phyloP scores from a whole-genome alignment of 2,888 invertebrate species.

The Sinopyrophorus schimmeli region DNA sequence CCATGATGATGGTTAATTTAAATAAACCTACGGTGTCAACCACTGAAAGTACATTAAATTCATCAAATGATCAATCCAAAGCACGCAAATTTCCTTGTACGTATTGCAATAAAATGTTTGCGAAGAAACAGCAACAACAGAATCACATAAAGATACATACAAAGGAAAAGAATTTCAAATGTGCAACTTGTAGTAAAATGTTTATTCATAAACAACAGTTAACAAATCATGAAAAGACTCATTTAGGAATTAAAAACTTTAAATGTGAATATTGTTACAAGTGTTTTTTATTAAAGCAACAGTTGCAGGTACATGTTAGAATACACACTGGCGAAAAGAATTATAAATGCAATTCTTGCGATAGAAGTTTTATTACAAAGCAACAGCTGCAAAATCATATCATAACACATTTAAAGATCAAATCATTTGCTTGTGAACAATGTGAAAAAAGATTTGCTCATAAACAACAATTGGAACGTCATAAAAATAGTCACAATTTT shows the following conservation, averaged over 20 bases:
- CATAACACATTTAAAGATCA: constrained; percentile 22
- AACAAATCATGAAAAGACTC: constrained; percentile 23
- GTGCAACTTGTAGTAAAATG: constrained; percentile 23
- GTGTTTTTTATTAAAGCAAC: constrained; percentile 53
- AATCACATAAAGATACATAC: constrained; percentile 28
- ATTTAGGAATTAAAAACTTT: constrained; percentile 17
- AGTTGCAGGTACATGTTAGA: constrained; percentile 36
- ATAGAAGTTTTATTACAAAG: constrained; percentile 31
- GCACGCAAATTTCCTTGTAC: constrained; percentile 37
- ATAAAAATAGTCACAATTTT: constrained; percentile 5
- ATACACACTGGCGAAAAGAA: constrained; percentile 38
- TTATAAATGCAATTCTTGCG: constrained; percentile 35
- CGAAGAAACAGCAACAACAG: constrained; percentile 30
- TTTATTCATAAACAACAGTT: constrained; percentile 30
- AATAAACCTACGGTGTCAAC: no score
- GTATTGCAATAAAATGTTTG: constrained; percentile 39
- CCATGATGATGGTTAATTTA: no score
- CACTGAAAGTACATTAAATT: no score
- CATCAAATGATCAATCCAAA: no score
- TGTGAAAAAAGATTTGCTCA: constrained; percentile 24
- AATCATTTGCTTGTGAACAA: constrained; percentile 20
- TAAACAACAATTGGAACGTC: constrained; percentile 24
- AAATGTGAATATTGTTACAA: constrained; percentile 54
- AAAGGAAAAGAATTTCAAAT: constrained; percentile 34
- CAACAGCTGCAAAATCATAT: constrained; percentile 28